A percentile compares a stretch with the other conserved stretches of the same genome.
Evolutionary conservation across 2,888 invertebrate genomes (phyloP).

Genomic region (Drosophila macrospina): DNA sequence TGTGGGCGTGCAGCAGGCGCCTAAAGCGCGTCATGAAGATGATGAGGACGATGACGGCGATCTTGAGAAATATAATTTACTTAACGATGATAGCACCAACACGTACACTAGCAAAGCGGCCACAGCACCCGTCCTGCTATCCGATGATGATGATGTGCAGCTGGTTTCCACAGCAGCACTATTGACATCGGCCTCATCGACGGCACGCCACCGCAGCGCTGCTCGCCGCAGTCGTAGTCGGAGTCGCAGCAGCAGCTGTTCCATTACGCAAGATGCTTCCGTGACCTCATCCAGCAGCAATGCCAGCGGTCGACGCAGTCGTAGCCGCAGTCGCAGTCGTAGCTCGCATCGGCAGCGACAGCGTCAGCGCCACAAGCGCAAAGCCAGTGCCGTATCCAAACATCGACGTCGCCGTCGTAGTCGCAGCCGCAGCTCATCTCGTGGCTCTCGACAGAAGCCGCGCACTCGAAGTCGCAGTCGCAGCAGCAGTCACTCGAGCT

Average conservation of each 20-base stretch:
- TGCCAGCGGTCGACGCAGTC: constrained; percentile 61
- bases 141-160: constrained; percentile 81
- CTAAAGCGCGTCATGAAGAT: constrained; percentile 29
- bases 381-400: constrained; percentile 22
- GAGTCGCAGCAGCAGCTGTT: constrained; percentile 51
- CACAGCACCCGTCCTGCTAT: constrained; percentile 61
- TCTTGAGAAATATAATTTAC: constrained; percentile 66
- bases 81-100: constrained; percentile 71
- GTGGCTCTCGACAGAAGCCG: constrained; percentile 27
- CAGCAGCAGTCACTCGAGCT: constrained; percentile 44
- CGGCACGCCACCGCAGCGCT: constrained; percentile 43
- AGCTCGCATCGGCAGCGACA: constrained; percentile 13
- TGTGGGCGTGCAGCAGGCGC: constrained; percentile 19
- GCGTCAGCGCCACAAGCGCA: constrained; percentile 43
- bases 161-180: constrained; percentile 47
- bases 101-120: constrained; percentile 58
- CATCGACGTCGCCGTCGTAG: constrained; percentile 42
- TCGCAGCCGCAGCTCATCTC: constrained; percentile 36
- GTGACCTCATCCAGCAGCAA: constrained; percentile 40
- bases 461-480: constrained; percentile 36
- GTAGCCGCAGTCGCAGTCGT: constrained; percentile 41
- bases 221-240: constrained; percentile 53
- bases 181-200: constrained; percentile 1
- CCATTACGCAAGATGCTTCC: constrained; percentile 26
- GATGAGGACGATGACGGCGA: constrained; percentile 58